phyloP scores from a whole-genome alignment of 2,888 invertebrate genomes.

The Subacronicta megacephala region DNA sequence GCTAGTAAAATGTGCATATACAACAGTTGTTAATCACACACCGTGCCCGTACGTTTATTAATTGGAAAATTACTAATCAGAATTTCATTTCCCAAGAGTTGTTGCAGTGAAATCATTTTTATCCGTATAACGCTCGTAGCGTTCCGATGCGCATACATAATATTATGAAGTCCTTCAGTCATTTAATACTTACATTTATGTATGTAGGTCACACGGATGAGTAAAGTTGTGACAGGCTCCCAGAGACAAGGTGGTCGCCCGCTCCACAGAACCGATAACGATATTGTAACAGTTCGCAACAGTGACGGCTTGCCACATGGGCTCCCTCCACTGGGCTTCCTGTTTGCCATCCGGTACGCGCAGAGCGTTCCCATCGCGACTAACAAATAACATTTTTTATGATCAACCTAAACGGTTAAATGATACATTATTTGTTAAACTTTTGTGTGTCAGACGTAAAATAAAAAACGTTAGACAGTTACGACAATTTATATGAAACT shows the following conservation, averaged over 20 bases:
- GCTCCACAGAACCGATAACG: conserved; percentile 4
- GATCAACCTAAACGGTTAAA: conserved; percentile 8
- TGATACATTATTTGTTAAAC: conserved; percentile 18
- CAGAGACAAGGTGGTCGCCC: conserved; percentile 2
- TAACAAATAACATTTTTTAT: conserved; percentile 6
- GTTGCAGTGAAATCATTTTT: conserved; percentile 1
- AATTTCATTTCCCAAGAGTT: conserved; percentile 3
- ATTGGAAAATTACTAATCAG: conserved; percentile 7
- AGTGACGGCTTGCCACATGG: not conserved
- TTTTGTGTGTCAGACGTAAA: conserved; percentile 15
- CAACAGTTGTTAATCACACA: not conserved
- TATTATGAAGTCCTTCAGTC: not conserved
- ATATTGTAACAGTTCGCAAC: conserved; percentile 13
- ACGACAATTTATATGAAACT: conserved; percentile 19
- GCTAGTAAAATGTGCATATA: not conserved
- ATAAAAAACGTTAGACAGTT: conserved; percentile 13
- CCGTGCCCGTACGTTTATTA: not conserved
- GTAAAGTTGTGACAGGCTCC: conserved; percentile 17
- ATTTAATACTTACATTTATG: conserved; percentile 14
- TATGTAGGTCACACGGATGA: conserved; percentile 30
- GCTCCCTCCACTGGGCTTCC: conserved; percentile 20
- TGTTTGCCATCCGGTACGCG: conserved; percentile 8
- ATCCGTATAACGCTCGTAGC: no score
- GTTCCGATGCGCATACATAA: not conserved
- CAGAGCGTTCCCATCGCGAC: conserved; percentile 4